Percentiles rank a stretch among this genome's conserved stretches.
phyloP scores from a whole-genome alignment of 2,797 vertebrate species.

The Ptychobarbus kaznakovi region DNA sequence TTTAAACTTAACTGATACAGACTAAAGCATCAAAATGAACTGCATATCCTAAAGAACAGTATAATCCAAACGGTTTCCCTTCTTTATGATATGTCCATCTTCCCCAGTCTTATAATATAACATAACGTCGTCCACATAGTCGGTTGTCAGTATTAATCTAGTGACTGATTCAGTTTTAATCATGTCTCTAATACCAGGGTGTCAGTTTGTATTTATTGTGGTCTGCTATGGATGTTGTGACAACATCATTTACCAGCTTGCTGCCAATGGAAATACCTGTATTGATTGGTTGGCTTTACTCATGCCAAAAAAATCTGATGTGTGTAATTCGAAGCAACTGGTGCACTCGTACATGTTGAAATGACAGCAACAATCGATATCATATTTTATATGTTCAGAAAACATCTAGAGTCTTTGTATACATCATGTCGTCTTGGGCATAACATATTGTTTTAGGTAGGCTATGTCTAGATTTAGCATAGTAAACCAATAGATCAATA shows the following conservation, averaged over 20 bases:
- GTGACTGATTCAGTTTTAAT: neutral
- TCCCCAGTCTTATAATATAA: neutral
- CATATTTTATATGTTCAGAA: neutral
- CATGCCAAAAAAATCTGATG: neutral
- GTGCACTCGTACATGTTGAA: neutral
- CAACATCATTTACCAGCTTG: constrained; percentile 11
- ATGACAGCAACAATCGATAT: neutral
- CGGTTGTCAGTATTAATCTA: neutral
- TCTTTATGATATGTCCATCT: constrained; percentile 6
- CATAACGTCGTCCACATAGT: neutral
- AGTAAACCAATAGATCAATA: neutral
- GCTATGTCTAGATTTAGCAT: neutral
- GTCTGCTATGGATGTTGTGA: neutral
- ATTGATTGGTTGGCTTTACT: constrained; percentile 6
- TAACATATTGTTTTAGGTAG: neutral
- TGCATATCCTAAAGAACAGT: neutral
- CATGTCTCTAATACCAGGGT: neutral
- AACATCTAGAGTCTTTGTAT: neutral
- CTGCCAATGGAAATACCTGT: neutral
- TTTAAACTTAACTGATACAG: neutral
- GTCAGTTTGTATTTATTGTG: constrained; percentile 10
- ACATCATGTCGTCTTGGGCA: neutral
- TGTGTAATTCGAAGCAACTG: neutral
- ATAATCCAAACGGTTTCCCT: neutral
- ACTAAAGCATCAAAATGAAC: neutral